phyloP scores from a whole-genome alignment of 2,113 vertebrate species.

The Lepus americanus region DNA sequence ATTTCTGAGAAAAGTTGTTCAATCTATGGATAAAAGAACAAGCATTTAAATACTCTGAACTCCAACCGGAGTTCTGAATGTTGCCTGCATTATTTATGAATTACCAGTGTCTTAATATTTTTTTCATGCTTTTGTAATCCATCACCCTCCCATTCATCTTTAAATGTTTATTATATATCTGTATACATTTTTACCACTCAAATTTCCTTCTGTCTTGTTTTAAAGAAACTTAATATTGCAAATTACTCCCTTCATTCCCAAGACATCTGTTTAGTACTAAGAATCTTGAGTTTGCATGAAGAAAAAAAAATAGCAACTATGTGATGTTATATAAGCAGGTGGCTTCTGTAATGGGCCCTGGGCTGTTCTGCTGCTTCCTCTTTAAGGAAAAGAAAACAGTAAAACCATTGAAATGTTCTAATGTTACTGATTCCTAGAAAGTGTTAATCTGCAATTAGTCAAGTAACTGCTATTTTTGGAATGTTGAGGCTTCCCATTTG shows the following conservation, averaged over 20 bases:
- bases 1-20: slow-evolving; percentile 70
- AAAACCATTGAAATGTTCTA: slow-evolving; percentile 14
- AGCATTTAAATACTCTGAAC: slow-evolving; percentile 52
- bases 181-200: neutral
- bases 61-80: neutral
- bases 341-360: neutral
- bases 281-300: neutral
- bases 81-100: slow-evolving; percentile 59
- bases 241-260: neutral
- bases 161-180: slow-evolving; percentile 25
- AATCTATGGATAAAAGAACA: slow-evolving; percentile 42
- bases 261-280: neutral
- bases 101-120: slow-evolving; percentile 26
- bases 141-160: neutral
- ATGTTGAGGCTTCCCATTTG: slow-evolving; percentile 45
- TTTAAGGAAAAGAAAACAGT: neutral
- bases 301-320: neutral
- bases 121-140: slow-evolving; percentile 5
- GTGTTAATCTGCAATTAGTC: slow-evolving; percentile 65
- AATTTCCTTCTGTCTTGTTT: neutral
- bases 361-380: neutral
- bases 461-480: slow-evolving; percentile 51
- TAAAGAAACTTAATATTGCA: slow-evolving; percentile 25
- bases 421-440: slow-evolving; percentile 4
- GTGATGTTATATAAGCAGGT: neutral